Evolutionary conservation across 1,140 invertebrate species (phyloP).

Genomic region (Latrodectus geometricus): DNA sequence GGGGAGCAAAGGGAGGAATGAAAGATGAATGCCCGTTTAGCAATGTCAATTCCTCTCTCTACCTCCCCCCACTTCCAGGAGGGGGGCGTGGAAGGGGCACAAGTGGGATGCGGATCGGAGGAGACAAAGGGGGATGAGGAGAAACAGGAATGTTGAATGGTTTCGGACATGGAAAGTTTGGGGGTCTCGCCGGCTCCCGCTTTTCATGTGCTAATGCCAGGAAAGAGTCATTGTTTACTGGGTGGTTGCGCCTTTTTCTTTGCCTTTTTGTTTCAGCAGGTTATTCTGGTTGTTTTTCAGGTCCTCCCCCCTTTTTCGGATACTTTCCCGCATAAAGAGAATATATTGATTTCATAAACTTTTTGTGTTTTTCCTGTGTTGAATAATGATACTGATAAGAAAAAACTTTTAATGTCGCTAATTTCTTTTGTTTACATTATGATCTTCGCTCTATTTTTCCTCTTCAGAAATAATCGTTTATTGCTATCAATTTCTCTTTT

Average conservation of each 20-base stretch:
- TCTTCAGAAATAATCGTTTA: no score
- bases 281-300: neutral
- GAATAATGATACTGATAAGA: no score
- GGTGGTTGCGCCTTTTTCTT: neutral
- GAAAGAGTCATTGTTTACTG: constrained; percentile 53
- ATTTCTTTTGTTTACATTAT: no score
- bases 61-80: constrained; percentile 13
- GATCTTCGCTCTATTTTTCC: no score
- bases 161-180: constrained; percentile 15
- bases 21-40: constrained; percentile 56
- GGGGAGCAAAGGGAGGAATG: neutral
- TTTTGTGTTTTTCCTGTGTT: no score
- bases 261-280: neutral
- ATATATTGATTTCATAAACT: no score
- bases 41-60: constrained; percentile 24
- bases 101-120: neutral
- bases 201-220: constrained; percentile 57
- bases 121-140: constrained; percentile 17
- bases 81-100: neutral
- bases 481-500: no score
- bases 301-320: no score
- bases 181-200: constrained; percentile 5
- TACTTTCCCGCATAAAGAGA: no score
- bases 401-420: no score
- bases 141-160: constrained; percentile 52